Percentiles rank a stretch among this genome's conserved stretches.
Conservation (phyloP, 2,797 vertebrate species). For the Argyrosomus regius region DNA sequence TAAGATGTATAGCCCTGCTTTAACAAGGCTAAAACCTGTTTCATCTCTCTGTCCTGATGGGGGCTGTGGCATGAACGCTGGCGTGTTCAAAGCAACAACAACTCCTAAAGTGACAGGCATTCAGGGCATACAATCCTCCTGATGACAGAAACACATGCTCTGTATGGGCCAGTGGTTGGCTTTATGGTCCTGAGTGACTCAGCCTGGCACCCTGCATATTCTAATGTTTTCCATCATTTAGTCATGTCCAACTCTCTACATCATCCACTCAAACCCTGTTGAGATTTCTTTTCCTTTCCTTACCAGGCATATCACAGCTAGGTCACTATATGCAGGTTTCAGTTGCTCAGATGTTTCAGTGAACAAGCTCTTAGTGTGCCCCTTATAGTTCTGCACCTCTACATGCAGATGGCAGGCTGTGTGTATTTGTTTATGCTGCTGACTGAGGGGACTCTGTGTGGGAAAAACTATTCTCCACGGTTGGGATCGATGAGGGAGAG, state of each 20-base stretch:
- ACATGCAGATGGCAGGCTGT: constrained; percentile 70
- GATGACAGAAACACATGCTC: constrained; percentile 85
- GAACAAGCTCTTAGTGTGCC: constrained; percentile 41
- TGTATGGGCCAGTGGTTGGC: constrained; percentile 54
- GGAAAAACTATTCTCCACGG: constrained; percentile 78
- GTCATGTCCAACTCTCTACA: constrained; percentile 37
- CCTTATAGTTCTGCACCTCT: constrained; percentile 42
- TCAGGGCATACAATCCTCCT: constrained; percentile 71
- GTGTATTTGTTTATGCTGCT: constrained; percentile 80
- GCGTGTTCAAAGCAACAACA: constrained; percentile 72
- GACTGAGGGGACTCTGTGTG: constrained; percentile 75
- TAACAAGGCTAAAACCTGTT: constrained; percentile 68
- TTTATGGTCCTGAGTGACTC: constrained; percentile 66
- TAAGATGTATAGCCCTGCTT: constrained; percentile 39
- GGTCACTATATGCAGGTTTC: constrained; percentile 22
- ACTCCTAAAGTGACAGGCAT: constrained; percentile 64
- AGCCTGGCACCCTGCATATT: constrained; percentile 55
- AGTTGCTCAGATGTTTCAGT: constrained; percentile 34
- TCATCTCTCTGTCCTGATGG: constrained; percentile 61
- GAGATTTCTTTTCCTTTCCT: constrained; percentile 20
- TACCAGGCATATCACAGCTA: constrained; percentile 5
- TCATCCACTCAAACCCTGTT: constrained; percentile 1
- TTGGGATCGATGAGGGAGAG: constrained; percentile 81
- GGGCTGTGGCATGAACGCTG: constrained; percentile 29
- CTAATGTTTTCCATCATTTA: constrained; percentile 58